Base-by-base conservation (phyloP, 1,140 invertebrate genomes). In the Eufriesea mexicana region DNA sequence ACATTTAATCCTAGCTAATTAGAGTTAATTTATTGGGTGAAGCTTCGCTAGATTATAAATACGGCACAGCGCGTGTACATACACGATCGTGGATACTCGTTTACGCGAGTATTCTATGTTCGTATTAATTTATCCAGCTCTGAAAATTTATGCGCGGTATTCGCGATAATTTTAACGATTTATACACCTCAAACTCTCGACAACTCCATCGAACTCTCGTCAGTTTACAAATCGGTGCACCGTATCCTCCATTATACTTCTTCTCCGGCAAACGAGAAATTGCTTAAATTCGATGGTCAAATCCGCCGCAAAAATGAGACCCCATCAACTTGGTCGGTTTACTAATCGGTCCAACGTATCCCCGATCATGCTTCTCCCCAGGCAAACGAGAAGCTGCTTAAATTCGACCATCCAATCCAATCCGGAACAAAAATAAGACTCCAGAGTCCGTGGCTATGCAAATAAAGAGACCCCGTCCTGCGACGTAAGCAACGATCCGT, bases 401-500 rank as follows among this genome's bases (percentile, higher is more conserved):
- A 49, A 62, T 62, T 64, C 25, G 42, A 14, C 18, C 71, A 9
- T 14, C 23, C 12, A 8, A 18, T n/a, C 10, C 42, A 9, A 18
- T n/a, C 10, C 42, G 9, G 72, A 74, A 57, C 72, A 25, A 42
- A 16, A 51, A 16, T 42, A n/a, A 45, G 42, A n/a, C 28, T 66
- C 25, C 18, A 62, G 8, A 49, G 10, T 9, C 20, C 20, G 35
- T 4, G 49, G 28, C 9, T 59, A 79, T 70, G 54, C 35, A 64
- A 84, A 79, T 67, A 23, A 14, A 61, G 23, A 20, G n/a, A 23
- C n/a, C n/a, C 14, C 57, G 23, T 20, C 49, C 62, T 16, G 23
- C 8, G 45, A 18, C 59, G 35, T 57, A 83, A 62, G 72, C 54
- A 25, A 64, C 72, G 61, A 83, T 86, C 71, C 49, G 57, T 59